Base-by-base conservation (phyloP, 92 coral and sea anemone species). In the Bergia puertoricense region DNA sequence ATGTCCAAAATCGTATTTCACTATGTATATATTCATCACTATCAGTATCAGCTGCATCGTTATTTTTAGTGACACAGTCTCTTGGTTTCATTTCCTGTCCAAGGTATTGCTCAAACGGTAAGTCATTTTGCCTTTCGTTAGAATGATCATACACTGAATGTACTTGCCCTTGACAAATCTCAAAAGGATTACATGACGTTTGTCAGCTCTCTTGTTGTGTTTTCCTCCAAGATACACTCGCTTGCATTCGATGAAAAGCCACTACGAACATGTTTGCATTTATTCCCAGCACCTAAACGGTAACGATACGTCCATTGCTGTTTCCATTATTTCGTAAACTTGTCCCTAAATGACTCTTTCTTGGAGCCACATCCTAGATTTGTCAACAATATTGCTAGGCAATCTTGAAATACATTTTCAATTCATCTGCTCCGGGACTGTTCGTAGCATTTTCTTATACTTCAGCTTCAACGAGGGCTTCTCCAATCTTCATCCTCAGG, bases 201-300 rank as follows among this genome's bases (percentile, higher is more conserved):
- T 51, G 74, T 94, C 95, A 42, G 92, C 90, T 5, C 93, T 79
- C 69, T 91, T 92, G 83, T 92, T 92, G 7, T 79, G 59, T 81
- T 92, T 90, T 4, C 95, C 93, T 8, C 89, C 85, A 18, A 92
- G 95, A 81, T 94, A 94, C 6, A 81, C 37, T 14, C 87, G 56
- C 79, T 94, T 94, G 86, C 23, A 91, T 94, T 1, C 91, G 78
- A 54, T 94, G 97, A 71, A 92, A 94, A 18, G 93, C 91, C 73
- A 92, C 95, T 0, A 93, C 89, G 48, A 84, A 92, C 93, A 93
- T 93, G 83, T 91, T 92, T 11, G 94, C 90, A 65, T 90, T 94
- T 22, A 94, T 94, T 1, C 91, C 92, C 22, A 88, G 86, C 38
- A n/a, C 91, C 96, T 16, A 45, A 23, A 36, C 97, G 80, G 45